A percentile compares a stretch with the other conserved stretches of the same genome.
These are phyloP conservation scores for Oryctes rhinoceros DNA, from an alignment of 1,140 invertebrate species.

Conservation along the genomic window DNA sequence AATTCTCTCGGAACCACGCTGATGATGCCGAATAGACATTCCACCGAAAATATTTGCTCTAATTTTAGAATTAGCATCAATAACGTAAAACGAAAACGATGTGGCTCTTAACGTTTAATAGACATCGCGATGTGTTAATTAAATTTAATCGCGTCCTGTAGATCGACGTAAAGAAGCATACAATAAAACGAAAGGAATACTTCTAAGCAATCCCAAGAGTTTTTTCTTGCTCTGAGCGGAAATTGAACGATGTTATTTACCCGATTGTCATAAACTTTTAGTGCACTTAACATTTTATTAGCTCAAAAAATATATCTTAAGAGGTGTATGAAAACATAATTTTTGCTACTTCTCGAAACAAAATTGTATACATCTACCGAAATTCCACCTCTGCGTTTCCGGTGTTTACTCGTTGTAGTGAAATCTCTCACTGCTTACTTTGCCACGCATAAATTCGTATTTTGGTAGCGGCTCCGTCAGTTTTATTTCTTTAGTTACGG, in stretches of 20 bases:
- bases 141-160: not conserved
- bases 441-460: too few relatives aligned
- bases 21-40: too few relatives aligned
- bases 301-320: not conserved
- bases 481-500: too few relatives aligned
- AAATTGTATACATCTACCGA: not conserved
- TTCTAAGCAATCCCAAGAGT: not conserved
- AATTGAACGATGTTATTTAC: not conserved
- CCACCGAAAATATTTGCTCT: not conserved
- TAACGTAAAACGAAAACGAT: not conserved
- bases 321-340: not conserved
- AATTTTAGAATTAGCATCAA: not conserved
- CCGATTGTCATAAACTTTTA: not conserved
- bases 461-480: too few relatives aligned
- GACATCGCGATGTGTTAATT: not conserved
- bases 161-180: not conserved
- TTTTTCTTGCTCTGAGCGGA: not conserved
- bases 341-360: not conserved
- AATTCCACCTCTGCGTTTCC: constrained; percentile 6
- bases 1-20: too few relatives aligned
- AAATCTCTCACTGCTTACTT: too few relatives aligned
- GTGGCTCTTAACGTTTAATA: not conserved
- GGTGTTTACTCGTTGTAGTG: not conserved
- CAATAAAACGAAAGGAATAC: not conserved
- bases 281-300: not conserved